Evolutionary conservation across 2,888 invertebrate species (phyloP), one percentile per base, ranked within the genome.

Genomic region (Anthophora plumipes): DNA sequence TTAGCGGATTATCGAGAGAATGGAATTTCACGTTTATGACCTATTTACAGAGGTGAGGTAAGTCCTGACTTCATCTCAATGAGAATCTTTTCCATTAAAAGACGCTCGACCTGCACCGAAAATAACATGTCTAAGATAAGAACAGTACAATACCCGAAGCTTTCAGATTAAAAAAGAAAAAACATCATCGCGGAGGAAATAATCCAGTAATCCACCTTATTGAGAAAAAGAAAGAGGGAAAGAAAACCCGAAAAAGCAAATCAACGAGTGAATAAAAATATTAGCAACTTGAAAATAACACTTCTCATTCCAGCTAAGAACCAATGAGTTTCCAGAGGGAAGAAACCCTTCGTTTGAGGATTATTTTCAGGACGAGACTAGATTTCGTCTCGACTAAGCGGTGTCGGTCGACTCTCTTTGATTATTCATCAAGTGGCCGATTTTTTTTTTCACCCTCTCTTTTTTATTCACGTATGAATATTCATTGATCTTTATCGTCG

Each of bases 351-450:
- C 25, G 25, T 20, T 14, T 22, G 31, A 6, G 41, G 54, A 61
- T 41, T 73, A 48, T 73, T 73, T 77, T 48, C 57, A 20, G 41
- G 31, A 17, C 22, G 71, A 39, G 66, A 54, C 54, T 48, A 31
- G 59, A 64, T 61, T 50, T 54, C 66, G 54, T 66, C 76, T 69
- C 64, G 67, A 77, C 63, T n/a, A n/a, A n/a, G n/a, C n/a, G n/a
- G 63, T 14, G 52, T 39, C 70, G 66, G 39, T 25, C 69, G 37
- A 17, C 60, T n/a, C n/a, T 61, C 80, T 80, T 82, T 76, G 80
- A 76, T 82, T 82, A 82, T 82, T 82, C 82, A 82, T 82, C 80
- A 80, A 69, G 63, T 73, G 82, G 61, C 61, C 80, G 77, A 82
- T 80, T 82, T 80, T 81, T 82, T 80, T 46, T 31, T 31, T 31